Evolutionary conservation across 2,797 vertebrate species (phyloP), one percentile per base, ranked within the genome.

Genomic region (Danio choprae): DNA sequence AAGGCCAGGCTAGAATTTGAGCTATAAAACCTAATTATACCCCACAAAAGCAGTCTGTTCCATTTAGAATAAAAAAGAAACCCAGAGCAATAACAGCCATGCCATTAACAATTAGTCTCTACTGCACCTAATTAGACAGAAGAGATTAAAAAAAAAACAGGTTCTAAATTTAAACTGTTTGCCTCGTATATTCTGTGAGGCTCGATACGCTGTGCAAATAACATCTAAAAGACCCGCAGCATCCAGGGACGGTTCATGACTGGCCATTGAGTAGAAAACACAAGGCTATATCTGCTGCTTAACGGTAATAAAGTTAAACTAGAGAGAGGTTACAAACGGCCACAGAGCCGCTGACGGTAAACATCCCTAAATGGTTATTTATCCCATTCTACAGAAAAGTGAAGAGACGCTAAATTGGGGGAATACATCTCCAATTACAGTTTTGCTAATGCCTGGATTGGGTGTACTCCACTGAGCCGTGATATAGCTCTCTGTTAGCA

Each of bases 21-120:
- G 94, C 94, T 93, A 96, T 96, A 96, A 97, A 97, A 94, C 90
- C 94, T 95, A 95, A 97, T 98, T 98, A 96, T 95, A 92, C 92
- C 93, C 92, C 92, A 95, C 93, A 95, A 96, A 92, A 95, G 92
- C 87, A 91, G 88, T 89, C 90, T 91, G 93, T 95, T 95, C 92
- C 92, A 93, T 93, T 95, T 96, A 93, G 93, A 96, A 95, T 87
- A 92, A 93, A 93, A 29, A 90, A 87, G 73, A 93, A 94, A 92
- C 93, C 92, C 85, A 88, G 90, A 92, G 95, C 94, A 95, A 94
- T 95, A 96, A 96, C 95, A 91, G 91, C 92, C 88, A 82, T 91
- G 94, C 91, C 93, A 94, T 93, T 95, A 95, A 95, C 96, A 96
- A 96, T 97, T 96, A 96, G 94, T 95, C 92, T 95, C 92, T 91